phyloP scores from a whole-genome alignment of 1,140 invertebrate species.

The Potamilus streckersoni region DNA sequence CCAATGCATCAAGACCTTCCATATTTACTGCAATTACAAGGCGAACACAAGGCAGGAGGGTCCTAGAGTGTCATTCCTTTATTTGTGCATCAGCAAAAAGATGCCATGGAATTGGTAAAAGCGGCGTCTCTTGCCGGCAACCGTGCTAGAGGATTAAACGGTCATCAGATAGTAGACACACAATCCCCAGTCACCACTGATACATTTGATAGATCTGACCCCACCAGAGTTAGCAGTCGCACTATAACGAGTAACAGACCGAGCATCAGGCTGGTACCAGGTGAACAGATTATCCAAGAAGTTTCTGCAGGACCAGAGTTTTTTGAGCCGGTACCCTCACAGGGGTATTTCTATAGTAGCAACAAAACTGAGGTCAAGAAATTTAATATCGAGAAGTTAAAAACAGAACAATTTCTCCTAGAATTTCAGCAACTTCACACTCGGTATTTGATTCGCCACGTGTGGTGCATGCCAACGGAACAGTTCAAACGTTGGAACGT shows the following conservation, averaged over 20 bases:
- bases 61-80: conserved; percentile 99
- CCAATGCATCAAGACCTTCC: conserved; percentile 84
- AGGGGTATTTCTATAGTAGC: conserved; percentile 60
- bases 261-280: conserved; percentile 36
- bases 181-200: neutral
- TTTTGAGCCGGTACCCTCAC: conserved; percentile 47
- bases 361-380: conserved; percentile 48
- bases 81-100: conserved; percentile 82
- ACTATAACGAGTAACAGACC: conserved; percentile 14
- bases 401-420: conserved; percentile 18
- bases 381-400: conserved; percentile 46
- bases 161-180: neutral
- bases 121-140: conserved; percentile 52
- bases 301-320: conserved; percentile 50
- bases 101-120: conserved; percentile 63
- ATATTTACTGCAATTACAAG: conserved; percentile 96
- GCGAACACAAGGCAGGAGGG: conserved; percentile 94
- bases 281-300: conserved; percentile 15
- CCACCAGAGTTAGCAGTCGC: conserved; percentile 7
- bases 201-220: conserved; percentile 9
- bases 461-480: neutral
- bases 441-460: neutral
- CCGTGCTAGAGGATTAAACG: neutral
- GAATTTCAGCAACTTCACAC: conserved; percentile 3
- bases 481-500: no score